Conservation (phyloP, 2,797 vertebrate genomes). For the Ctenochaetus hawaiiensis region DNA sequence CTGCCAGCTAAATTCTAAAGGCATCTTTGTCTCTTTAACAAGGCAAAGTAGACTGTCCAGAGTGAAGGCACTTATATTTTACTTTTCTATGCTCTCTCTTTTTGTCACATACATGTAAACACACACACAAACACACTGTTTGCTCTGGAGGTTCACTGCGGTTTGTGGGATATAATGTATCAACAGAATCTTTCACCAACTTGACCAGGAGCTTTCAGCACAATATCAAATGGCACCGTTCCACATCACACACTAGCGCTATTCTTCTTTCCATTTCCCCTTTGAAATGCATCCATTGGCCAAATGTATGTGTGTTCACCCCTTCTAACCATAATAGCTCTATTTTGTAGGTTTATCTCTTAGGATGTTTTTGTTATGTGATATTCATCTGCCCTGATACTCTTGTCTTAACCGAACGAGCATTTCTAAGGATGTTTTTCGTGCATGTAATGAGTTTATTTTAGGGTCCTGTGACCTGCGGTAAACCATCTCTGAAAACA, state of each 20-base stretch:
- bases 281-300: slow-evolving; percentile 32
- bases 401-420: slow-evolving; percentile 17
- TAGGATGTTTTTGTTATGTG: slow-evolving; percentile 8
- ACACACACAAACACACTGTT: slow-evolving; percentile 28
- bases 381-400: slow-evolving; percentile 37
- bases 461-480: slow-evolving; percentile 45
- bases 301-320: slow-evolving; percentile 22
- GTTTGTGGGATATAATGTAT: slow-evolving; percentile 52
- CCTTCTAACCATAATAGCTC: slow-evolving; percentile 20
- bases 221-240: slow-evolving; percentile 51
- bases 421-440: slow-evolving; percentile 46
- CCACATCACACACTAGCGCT: slow-evolving; percentile 43
- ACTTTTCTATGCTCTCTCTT: slow-evolving; percentile 19
- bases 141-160: slow-evolving; percentile 44
- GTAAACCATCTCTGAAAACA: slow-evolving; percentile 37
- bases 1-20: slow-evolving; percentile 18
- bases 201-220: slow-evolving; percentile 67
- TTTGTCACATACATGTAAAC: slow-evolving; percentile 12
- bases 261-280: slow-evolving; percentile 27
- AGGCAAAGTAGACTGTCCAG: slow-evolving; percentile 18
- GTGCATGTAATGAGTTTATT: slow-evolving; percentile 49
- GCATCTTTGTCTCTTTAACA: slow-evolving; percentile 33
- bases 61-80: slow-evolving; percentile 21
- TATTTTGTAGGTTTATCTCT: slow-evolving; percentile 26
- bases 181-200: slow-evolving; percentile 53